phyloP scores from a whole-genome alignment of 2,888 invertebrate genomes.

The Mythimna lalbum region DNA sequence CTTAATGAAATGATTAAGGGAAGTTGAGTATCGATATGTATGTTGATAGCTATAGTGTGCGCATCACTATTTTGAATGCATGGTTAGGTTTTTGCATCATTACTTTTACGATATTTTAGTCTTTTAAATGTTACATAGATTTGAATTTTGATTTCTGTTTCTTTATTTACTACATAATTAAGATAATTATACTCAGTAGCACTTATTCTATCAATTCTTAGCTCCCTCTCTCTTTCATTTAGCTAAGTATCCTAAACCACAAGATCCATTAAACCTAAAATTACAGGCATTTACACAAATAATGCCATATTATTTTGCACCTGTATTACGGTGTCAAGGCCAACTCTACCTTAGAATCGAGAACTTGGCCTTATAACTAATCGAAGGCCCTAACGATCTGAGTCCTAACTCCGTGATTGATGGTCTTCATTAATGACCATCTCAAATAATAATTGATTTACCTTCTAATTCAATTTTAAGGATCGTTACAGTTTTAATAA shows the following conservation, averaged over 20 bases:
- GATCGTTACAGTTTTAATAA: conserved; percentile 46
- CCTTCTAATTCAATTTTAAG: conserved; percentile 64
- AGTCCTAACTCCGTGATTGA: conserved; percentile 66
- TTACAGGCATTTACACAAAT: conserved; percentile 24
- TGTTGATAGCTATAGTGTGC: conserved; percentile 26
- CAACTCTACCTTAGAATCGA: conserved; percentile 43
- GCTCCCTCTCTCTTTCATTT: not conserved
- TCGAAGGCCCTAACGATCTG: conserved; percentile 66
- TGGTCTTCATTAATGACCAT: conserved; percentile 68
- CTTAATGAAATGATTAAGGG: conserved; percentile 85
- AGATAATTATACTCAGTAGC: too few species aligned
- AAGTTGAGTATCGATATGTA: conserved; percentile 70
- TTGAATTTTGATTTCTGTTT: too few species aligned
- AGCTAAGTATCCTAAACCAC: not conserved
- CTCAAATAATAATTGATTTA: conserved; percentile 74
- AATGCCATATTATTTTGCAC: conserved; percentile 44
- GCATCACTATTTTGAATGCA: conserved; percentile 47
- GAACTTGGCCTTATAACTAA: conserved; percentile 57
- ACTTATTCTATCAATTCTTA: not conserved
- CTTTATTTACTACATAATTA: too few species aligned
- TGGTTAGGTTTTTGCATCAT: not conserved
- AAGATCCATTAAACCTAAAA: conserved; percentile 26
- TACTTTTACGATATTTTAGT: not conserved
- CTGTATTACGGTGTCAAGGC: conserved; percentile 50
- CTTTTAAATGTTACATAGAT: not conserved